These are phyloP conservation scores for Myxocyprinus asiaticus DNA, from an alignment of 2,113 vertebrate species.

Conservation along the genomic window DNA sequence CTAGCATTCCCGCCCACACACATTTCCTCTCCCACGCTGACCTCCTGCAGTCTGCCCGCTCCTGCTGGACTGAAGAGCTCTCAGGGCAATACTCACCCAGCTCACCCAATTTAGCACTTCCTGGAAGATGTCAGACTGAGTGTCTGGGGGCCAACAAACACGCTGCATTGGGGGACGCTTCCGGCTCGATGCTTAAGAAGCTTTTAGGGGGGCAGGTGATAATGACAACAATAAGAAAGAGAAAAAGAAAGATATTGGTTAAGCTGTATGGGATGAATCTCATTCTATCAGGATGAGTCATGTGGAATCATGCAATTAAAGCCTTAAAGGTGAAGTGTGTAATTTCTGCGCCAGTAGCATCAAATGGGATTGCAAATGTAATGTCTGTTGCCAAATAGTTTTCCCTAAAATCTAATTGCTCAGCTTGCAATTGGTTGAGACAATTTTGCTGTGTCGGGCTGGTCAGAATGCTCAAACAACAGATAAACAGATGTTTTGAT, in stretches of 20 bases:
- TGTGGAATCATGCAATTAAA: not conserved
- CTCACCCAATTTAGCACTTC: conserved; percentile 39
- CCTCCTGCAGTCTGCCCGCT: conserved; percentile 50
- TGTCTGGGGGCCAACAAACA: conserved; percentile 14
- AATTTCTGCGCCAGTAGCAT: not conserved
- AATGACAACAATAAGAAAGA: conserved; percentile 27
- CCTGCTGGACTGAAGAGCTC: conserved; percentile 35
- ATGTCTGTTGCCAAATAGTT: no score
- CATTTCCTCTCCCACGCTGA: conserved; percentile 59
- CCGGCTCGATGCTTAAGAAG: conserved; percentile 6
- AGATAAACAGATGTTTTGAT: no score
- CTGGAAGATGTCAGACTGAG: conserved; percentile 19
- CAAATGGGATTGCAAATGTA: no score
- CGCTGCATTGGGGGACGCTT: not conserved
- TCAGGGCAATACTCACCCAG: conserved; percentile 38
- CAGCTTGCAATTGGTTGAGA: no score
- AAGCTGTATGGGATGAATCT: not conserved
- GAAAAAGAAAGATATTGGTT: conserved; percentile 18
- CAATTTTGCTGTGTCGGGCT: no score
- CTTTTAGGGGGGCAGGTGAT: conserved; percentile 20
- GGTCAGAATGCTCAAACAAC: no score
- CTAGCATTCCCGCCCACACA: conserved; percentile 31
- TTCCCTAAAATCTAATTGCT: no score
- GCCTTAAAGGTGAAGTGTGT: not conserved
- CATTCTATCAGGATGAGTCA: not conserved